Base-by-base conservation (phyloP, 92 coral and sea anemone genomes). In the Meandrina meandrites region DNA sequence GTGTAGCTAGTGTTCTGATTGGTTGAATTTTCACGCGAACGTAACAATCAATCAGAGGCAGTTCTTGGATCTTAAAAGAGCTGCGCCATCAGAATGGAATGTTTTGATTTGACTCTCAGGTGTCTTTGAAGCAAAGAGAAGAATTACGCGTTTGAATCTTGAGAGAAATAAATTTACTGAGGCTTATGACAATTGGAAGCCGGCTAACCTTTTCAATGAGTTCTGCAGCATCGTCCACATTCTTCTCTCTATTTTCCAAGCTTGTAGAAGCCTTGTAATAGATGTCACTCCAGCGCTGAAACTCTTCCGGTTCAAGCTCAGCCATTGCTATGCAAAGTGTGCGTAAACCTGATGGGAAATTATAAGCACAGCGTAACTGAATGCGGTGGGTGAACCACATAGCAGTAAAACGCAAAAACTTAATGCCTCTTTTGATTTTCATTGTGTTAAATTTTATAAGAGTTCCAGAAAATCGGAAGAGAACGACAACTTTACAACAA, bases 291-390 rank as follows among this genome's bases (percentile, higher is more conserved):
- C 99, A 97, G 22, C 95, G 97, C 60, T 91, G 93, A 78, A 94
- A 97, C 68, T 97, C 99, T 14, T 97, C 99, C 16, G 91, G 96
- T 28, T 94, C 95, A 28, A 97, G 83, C 88, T 97, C 99, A 10
- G 94, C 93, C 98, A 97, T 97, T 51, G 99, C 91, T 81, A 97
- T 92, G 69, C 99, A 97, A 24, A 97, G 89, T 8, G 99, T 97
- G 31, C 99, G 96, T 73, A 97, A 81, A 42, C 99, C 98, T 94
- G 74, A 51, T 19, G 76, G 77, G 16, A 77, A 60, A 78, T 31
- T 2, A 75, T 10, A 36, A 24, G 21, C 24, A 36, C 2, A 30
- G 7, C 31, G 11, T 8, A 22, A 22, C 27, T 19, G 22, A 60
- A 60, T 60, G 24, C n/a, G 68, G 14, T 13, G 11, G 28, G 5